Percentiles rank a stretch among this genome's conserved stretches.
Evolutionary conservation across 2,797 vertebrate genomes (phyloP).

Genomic region (Anniella stebbinsi): DNA sequence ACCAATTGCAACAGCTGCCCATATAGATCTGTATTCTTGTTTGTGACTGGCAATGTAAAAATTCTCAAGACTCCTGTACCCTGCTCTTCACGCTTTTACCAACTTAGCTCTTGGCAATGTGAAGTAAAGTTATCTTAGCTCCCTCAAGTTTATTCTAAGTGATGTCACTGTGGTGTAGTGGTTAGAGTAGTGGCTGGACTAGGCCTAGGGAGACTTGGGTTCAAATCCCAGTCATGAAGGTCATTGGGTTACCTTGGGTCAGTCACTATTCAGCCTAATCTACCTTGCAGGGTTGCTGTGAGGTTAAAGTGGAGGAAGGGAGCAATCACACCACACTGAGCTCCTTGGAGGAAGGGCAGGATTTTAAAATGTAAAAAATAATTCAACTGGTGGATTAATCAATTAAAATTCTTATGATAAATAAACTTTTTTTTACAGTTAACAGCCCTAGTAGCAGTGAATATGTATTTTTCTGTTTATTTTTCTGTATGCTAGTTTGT

Average conservation of each 20-base stretch:
- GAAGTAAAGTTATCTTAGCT: too few relatives aligned
- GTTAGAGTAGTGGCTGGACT: not conserved
- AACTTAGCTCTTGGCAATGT: not conserved
- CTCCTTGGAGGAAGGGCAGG: not conserved
- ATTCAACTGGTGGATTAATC: not conserved
- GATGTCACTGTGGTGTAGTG: not conserved
- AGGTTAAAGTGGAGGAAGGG: not conserved
- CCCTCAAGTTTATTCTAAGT: not conserved
- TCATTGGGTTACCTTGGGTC: not conserved
- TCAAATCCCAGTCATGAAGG: too few relatives aligned
- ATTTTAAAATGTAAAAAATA: not conserved
- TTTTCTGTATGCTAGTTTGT: conserved; percentile 13
- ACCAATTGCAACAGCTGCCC: not conserved
- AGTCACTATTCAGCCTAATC: not conserved
- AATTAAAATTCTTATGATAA: not conserved
- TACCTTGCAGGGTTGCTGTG: not conserved
- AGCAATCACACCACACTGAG: not conserved
- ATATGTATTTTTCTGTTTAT: conserved; percentile 5
- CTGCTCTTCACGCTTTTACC: not conserved
- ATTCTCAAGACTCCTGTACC: not conserved
- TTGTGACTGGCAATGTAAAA: not conserved
- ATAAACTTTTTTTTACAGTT: not conserved
- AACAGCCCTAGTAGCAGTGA: not conserved
- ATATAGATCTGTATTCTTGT: not conserved
- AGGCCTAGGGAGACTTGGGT: not conserved